Evolutionary conservation across 2,113 vertebrate species (phyloP), one percentile per base, ranked within the genome.

Genomic region (Sinocyclocheilus anshuiensis): DNA sequence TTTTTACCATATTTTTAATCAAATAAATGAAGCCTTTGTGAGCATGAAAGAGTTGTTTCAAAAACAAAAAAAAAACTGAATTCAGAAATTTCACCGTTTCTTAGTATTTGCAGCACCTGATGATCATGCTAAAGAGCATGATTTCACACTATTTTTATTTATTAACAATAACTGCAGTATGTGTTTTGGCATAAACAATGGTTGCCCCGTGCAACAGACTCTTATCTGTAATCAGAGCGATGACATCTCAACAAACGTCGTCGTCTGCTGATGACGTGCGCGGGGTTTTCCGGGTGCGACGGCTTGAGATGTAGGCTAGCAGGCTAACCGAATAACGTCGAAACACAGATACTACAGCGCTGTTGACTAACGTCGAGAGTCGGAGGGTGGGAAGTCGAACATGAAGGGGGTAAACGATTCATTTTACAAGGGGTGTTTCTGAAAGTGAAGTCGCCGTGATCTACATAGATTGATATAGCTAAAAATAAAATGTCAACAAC

Each of bases 251-350:
- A 1, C 39, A 69, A 1, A 77, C 84, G 92, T 92, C 89, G 93
- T 89, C 86, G 89, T 87, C 90, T 92, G 87, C 90, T 94, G 92
- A 94, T 93, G 92, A 83, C 36, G 86, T 92, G 83, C 79, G 24
- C 26, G 94, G 95, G 94, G 94, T 90, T 95, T 96, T 95, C 95
- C 94, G 93, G 89, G 90, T 92, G 93, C 91, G 93, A 91, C 91
- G 92, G 85, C 39, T 90, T 79, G 88, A 55, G 67, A 53, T 75
- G 76, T 69, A 83, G 53, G 57, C 36, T 22, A 75, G 82, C 48
- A 81, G 78, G 76, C 61, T 74, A 84, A 77, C 75, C 84, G 86
- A 89, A 91, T 90, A 91, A 82, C 89, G 79, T 79, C 74, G 84
- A 80, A 90, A 87, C 74, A 3, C 65, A 89, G 87, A 57, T 86